Percentiles rank a stretch among this genome's conserved stretches.
These are phyloP conservation scores for Laterallus jamaicensis DNA, from an alignment of 2,113 vertebrate genomes.

Conservation along the genomic window DNA sequence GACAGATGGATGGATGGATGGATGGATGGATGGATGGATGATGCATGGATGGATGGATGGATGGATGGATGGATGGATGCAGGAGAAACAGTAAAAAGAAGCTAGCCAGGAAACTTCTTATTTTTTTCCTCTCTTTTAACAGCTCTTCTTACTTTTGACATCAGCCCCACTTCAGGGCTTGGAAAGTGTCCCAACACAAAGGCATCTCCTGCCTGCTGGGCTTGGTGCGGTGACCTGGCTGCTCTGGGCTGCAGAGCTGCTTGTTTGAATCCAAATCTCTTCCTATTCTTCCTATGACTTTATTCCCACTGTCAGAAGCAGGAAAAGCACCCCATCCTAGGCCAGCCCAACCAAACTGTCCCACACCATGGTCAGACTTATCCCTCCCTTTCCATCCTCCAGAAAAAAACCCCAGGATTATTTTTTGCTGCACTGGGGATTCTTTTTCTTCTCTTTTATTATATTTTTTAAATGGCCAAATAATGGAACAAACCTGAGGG, in stretches of 20 bases:
- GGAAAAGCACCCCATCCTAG: neutral
- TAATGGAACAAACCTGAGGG: neutral
- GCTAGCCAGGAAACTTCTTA: neutral
- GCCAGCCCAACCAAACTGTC: neutral
- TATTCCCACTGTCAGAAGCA: neutral
- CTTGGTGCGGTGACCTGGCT: neutral
- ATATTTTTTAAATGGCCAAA: neutral
- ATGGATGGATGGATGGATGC: neutral
- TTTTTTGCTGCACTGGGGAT: neutral
- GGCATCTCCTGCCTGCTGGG: accelerated
- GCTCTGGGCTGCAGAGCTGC: neutral
- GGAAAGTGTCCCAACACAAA: neutral
- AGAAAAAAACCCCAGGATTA: neutral
- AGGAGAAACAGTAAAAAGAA: neutral
- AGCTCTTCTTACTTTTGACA: neutral
- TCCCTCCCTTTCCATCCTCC: neutral
- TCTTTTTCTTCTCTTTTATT: no score
- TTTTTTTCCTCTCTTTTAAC: neutral
- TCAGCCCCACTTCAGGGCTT: neutral
- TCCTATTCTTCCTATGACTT: neutral
- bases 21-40: neutral
- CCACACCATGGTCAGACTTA: neutral
- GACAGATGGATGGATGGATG: neutral
- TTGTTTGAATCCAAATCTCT: neutral
- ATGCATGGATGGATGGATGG: neutral